These are phyloP conservation scores for Hippocampus guttulatus DNA, from an alignment of 2,113 vertebrate genomes.

Conservation along the genomic window DNA sequence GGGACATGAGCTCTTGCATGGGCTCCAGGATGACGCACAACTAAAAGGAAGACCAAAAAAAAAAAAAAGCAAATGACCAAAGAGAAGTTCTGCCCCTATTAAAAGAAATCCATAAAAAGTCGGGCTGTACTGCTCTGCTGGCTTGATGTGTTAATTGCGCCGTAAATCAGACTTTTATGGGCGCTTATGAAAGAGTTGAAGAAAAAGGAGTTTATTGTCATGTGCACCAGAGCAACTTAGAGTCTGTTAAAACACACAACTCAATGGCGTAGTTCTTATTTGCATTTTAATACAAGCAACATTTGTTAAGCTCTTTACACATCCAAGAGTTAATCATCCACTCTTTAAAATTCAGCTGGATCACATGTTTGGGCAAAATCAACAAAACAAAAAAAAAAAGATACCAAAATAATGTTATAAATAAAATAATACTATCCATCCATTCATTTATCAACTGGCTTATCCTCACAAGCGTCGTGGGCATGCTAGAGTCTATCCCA, in stretches of 20 bases:
- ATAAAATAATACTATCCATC: no score
- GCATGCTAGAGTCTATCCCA: no score
- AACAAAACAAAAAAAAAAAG: no score
- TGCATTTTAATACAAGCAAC: not conserved
- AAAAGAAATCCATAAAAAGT: conserved; percentile 8
- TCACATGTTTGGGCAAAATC: not conserved
- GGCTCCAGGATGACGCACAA: conserved; percentile 99
- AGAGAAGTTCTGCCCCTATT: not conserved
- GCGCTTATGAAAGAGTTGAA: not conserved
- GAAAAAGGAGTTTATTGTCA: not conserved
- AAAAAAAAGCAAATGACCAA: not conserved
- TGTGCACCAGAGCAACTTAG: not conserved
- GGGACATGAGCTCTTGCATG: conserved; percentile 99
- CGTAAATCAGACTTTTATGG: conserved; percentile 1
- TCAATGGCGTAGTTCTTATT: not conserved
- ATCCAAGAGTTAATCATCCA: not conserved
- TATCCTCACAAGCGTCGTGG: no score
- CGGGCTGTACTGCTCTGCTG: conserved; percentile 3
- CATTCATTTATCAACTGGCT: no score
- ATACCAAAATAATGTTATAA: no score
- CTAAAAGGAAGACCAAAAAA: conserved; percentile 57
- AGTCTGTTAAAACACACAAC: conserved; percentile 4
- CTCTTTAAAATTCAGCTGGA: not conserved
- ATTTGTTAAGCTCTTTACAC: not conserved
- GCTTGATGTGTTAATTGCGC: conserved; percentile 30